Percentiles rank a stretch among this genome's conserved stretches.
These are phyloP conservation scores for Gasterosteus nipponicus DNA, from an alignment of 2,113 vertebrate species.

Conservation along the genomic window DNA sequence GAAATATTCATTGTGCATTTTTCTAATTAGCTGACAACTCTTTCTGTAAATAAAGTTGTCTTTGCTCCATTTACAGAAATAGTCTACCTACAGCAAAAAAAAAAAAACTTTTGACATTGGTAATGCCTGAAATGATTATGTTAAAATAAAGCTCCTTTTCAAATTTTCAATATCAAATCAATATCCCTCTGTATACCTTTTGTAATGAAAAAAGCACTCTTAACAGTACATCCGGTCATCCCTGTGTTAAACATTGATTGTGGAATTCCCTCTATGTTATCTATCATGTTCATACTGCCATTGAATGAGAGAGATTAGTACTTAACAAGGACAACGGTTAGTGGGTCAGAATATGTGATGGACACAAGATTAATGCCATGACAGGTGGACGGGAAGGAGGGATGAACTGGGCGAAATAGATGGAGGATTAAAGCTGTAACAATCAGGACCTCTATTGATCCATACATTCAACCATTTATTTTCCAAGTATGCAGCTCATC, in stretches of 20 bases:
- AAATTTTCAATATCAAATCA: background rate
- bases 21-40: conserved; percentile 4
- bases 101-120: background rate
- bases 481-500: conserved; percentile 43
- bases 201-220: background rate
- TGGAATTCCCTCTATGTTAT: no score
- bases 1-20: conserved; percentile 22
- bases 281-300: conserved; percentile 7
- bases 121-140: background rate
- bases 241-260: background rate
- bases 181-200: background rate
- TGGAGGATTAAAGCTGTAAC: conserved; percentile 45
- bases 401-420: background rate
- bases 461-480: conserved; percentile 26
- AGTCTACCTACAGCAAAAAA: background rate
- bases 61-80: conserved; percentile 32
- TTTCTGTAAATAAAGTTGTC: conserved; percentile 11
- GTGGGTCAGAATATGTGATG: conserved; percentile 61
- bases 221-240: background rate
- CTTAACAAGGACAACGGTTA: conserved; percentile 38
- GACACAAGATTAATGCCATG: conserved; percentile 60
- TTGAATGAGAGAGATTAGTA: conserved; percentile 41
- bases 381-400: conserved; percentile 46
- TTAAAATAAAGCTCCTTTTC: background rate
- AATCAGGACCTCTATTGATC: conserved; percentile 39